Base-by-base conservation (phyloP, 2,888 invertebrate species). In the Pyrgus malvae region DNA sequence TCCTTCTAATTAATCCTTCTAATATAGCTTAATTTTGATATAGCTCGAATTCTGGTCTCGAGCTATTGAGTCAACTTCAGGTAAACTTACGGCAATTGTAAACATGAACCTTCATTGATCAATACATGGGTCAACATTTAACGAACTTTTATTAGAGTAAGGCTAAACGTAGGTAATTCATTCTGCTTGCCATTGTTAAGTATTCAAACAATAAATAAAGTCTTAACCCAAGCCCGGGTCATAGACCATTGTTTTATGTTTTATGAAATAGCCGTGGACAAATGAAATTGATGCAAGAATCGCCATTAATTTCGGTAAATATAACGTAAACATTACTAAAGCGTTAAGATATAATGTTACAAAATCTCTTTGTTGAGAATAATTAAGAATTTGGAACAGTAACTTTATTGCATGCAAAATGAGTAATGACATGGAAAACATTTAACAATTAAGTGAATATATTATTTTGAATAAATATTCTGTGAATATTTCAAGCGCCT, bases 251-350 rank as follows among this genome's bases (percentile, higher is more conserved):
- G 51, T 51, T 51, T 48, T 12, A 29, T 17, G 6, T 11, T 44
- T 78, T 78, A 74, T 69, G 78, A 81, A 78, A 80, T 74, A 75
- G 77, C 78, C 76, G 76, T 73, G 74, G 72, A 78, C 71, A 69
- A 59, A 51, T 60, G 68, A 63, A 64, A 70, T 70, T 71, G 65
- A 60, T 61, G 69, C 70, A 71, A 70, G 57, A 54, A 56, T 66
- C 67, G 59, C 65, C 57, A 59, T 65, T 67, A 62, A 62, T 64
- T 62, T 41, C n/a, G 19, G 37, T 29, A 49, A 51, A 51, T 23
- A 19, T 31, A 9, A 51, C 51, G 11, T 17, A 16, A 25, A 14
- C n/a, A 23, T 50, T 50, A 19, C 51, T 27, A 51, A 51, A 44
- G 7, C 7, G 44, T 14, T 42, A 37, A 23, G 44, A 44, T 51